Base-by-base conservation (phyloP, 2,888 invertebrate genomes). In the Chloroclystis v-ata region DNA sequence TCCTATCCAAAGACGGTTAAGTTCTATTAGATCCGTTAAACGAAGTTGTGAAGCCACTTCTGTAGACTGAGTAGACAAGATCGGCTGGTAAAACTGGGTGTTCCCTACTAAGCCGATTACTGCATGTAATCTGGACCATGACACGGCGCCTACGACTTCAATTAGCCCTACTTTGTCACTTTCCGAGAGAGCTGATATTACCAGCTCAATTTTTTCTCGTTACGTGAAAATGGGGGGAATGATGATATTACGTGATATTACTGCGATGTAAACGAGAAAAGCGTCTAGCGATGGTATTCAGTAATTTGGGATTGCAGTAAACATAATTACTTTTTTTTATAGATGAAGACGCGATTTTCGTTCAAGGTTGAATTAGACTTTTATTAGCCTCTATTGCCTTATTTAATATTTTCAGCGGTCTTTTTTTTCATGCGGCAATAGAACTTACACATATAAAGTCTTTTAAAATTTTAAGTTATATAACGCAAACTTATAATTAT, bases 41-140 rank as follows among this genome's bases (percentile, higher is more conserved):
- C 16, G 25, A 37, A 44, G 37, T 32, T 38, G 14, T 37, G 25
- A 37, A 24, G 37, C n/a, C 33, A 40, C 28, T 33, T 35, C 29
- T 33, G 28, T 24, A 24, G 14, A 38, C 20, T 26, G 35, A 29
- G 20, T 5, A 20, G 11, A 24, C 43, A 49, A 46, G 51, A 49
- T 53, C 44, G 48, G 29, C 24, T 60, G 72, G 69, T 72, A 69
- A 72, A 75, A 75, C 69, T 69, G 65, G 60, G 63, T 64, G 66
- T 75, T 73, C 65, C 61, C 66, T 61, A 62, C 67, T 72, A 76
- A 78, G 75, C 74, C 70, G 78, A 75, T 78, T 78, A 78, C 72
- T 60, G 59, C 59, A 54, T 72, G 76, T 78, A 76, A 78, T 75
- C 77, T 63, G 67, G 66, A 63, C 59, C 60, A 56, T 57, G 54